A percentile compares a stretch with the other conserved stretches of the same genome.
Evolutionary conservation across 2,797 vertebrate species (phyloP).

Genomic region (Moxostoma hubbsi): DNA sequence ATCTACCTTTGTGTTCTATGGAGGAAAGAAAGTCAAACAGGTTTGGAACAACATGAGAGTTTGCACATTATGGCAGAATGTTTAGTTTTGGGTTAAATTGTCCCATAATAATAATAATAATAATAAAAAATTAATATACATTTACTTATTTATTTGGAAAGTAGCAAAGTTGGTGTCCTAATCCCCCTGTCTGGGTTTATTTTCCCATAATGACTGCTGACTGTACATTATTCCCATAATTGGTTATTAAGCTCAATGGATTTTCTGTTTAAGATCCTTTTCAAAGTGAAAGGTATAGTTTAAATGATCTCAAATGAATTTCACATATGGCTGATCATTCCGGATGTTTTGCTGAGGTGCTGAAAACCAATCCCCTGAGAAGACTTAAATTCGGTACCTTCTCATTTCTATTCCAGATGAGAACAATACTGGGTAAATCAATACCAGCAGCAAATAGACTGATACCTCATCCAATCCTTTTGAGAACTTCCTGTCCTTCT

Average conservation of each 20-base stretch:
- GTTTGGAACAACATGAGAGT: too few relatives aligned
- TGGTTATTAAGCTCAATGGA: background rate
- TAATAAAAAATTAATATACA: too few relatives aligned
- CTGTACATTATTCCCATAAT: too few relatives aligned
- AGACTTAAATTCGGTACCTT: conserved; percentile 34
- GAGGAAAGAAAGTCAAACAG: too few relatives aligned
- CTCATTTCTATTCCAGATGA: conserved; percentile 41
- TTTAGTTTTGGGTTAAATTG: too few relatives aligned
- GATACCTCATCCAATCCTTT: conserved; percentile 70
- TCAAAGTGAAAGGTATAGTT: background rate
- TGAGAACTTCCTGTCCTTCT: conserved; percentile 60
- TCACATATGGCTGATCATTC: conserved; percentile 4
- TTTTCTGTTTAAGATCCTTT: background rate
- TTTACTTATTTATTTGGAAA: too few relatives aligned
- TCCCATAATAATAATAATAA: too few relatives aligned
- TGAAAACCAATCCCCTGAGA: conserved; percentile 38
- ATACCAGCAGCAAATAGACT: conserved; percentile 71
- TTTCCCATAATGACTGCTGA: too few relatives aligned
- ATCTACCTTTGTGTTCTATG: too few relatives aligned
- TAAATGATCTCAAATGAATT: background rate
- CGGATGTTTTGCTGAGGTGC: conserved; percentile 12
- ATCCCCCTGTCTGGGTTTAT: too few relatives aligned
- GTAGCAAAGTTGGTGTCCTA: too few relatives aligned
- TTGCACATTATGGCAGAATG: too few relatives aligned
- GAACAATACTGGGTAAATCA: conserved; percentile 64